Conservation (phyloP, 2,888 invertebrate genomes). For the Elmis aenea region DNA sequence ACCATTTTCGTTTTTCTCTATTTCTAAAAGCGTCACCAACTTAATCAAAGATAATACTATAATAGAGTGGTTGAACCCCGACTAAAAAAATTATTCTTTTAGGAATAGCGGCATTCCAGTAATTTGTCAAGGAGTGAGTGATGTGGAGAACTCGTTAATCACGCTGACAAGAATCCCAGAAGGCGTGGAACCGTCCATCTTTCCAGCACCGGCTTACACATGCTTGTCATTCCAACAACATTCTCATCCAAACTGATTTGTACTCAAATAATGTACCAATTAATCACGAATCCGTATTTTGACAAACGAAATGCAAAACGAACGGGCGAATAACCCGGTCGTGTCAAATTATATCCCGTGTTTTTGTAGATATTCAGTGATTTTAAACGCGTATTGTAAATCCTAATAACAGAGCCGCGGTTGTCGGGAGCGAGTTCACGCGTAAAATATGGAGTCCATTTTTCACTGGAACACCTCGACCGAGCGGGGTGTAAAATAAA, state of each 20-base stretch:
- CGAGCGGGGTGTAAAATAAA: constrained; percentile 14
- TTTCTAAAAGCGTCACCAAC: too few species aligned
- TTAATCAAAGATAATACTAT: too few species aligned
- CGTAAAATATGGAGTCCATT: constrained; percentile 20
- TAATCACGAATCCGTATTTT: constrained; percentile 2
- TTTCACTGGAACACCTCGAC: constrained; percentile 11
- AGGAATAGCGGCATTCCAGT: constrained; percentile 28
- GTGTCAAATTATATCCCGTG: neutral
- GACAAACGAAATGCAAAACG: too few species aligned
- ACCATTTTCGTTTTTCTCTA: too few species aligned
- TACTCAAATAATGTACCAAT: constrained; percentile 11
- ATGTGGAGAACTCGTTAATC: constrained; percentile 37
- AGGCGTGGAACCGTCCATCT: constrained; percentile 31
- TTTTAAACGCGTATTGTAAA: constrained; percentile 18
- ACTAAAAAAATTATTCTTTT: too few species aligned
- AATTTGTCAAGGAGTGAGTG: constrained; percentile 38
- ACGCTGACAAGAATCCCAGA: constrained; percentile 34
- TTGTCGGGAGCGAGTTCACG: constrained; percentile 14
- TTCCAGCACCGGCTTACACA: constrained; percentile 29
- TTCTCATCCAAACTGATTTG: constrained; percentile 23
- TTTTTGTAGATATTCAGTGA: constrained; percentile 8
- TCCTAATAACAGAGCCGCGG: constrained; percentile 15
- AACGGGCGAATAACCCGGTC: neutral
- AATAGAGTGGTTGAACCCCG: too few species aligned
- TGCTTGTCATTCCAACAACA: constrained; percentile 25